Percentiles rank a stretch among this genome's conserved stretches.
Conservation (phyloP, 2,797 vertebrate genomes). For the Chelmon rostratus region DNA sequence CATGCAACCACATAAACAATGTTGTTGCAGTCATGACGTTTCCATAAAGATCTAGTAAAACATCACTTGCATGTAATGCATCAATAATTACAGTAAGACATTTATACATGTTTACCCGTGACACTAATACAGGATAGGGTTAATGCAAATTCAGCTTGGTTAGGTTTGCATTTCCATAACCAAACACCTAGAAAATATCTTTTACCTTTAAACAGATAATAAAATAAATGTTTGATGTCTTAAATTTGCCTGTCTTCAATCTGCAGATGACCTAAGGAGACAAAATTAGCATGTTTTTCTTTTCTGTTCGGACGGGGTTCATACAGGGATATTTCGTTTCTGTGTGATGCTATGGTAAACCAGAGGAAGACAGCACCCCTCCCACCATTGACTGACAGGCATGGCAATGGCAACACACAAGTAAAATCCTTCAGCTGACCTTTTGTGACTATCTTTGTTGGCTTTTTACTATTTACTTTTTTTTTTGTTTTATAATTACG, state of each 20-base stretch:
- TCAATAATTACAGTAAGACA: background rate
- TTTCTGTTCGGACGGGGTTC: background rate
- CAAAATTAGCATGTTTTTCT: background rate
- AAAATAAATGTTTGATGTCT: background rate
- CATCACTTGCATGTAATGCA: background rate
- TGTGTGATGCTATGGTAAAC: constrained; percentile 83
- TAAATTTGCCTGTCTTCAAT: background rate
- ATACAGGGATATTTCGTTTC: constrained; percentile 91
- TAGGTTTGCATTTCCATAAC: background rate
- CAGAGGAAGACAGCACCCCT: constrained; percentile 67
- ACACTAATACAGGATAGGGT: background rate
- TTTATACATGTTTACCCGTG: background rate
- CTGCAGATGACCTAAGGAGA: background rate
- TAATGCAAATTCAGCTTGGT: background rate
- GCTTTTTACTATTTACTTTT: background rate
- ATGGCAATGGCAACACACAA: constrained; percentile 38
- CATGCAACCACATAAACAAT: background rate
- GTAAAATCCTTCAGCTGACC: constrained; percentile 47
- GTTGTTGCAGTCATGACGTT: background rate
- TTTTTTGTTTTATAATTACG: background rate
- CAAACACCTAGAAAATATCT: background rate
- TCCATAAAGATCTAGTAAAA: background rate
- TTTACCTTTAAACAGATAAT: background rate
- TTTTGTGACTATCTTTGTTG: background rate
- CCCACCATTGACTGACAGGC: constrained; percentile 71